Evolutionary conservation across 2,797 vertebrate species (phyloP).

Genomic region (Cossypha polioptera): DNA sequence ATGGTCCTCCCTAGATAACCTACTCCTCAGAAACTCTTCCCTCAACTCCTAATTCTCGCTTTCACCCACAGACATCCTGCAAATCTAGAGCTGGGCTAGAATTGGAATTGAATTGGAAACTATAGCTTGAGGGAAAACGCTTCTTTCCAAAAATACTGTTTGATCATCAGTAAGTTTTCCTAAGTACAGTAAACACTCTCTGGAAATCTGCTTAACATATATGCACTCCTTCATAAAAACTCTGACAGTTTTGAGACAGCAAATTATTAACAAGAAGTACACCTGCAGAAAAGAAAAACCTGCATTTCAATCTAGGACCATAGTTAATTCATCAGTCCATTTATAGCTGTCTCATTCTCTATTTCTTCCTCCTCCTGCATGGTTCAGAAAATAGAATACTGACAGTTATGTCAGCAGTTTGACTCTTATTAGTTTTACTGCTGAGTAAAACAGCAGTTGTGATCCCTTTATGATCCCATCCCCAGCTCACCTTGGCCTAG

Average conservation of each 20-base stretch:
- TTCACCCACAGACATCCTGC: conserved; percentile 50
- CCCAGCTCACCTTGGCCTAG: conserved; percentile 26
- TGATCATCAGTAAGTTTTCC: background rate
- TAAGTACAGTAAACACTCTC: background rate
- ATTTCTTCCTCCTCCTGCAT: background rate
- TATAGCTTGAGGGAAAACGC: background rate
- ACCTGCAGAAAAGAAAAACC: conserved; percentile 12
- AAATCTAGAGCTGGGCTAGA: conserved; percentile 10
- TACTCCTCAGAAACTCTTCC: conserved; percentile 24
- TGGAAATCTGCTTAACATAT: background rate
- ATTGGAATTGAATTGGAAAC: background rate
- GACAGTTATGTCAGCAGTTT: background rate
- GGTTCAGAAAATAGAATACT: background rate
- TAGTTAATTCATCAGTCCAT: conserved; percentile 30
- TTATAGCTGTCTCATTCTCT: background rate
- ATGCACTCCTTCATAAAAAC: background rate
- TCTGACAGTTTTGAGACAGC: background rate
- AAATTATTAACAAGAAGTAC: background rate
- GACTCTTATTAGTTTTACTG: background rate
- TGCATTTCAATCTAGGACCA: background rate
- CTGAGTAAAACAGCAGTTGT: conserved; percentile 24
- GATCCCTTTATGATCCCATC: background rate
- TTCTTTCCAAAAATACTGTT: background rate
- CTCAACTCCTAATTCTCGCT: conserved; percentile 12
- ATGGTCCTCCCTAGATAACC: conserved; percentile 20